Conservation (phyloP, 2,888 invertebrate species). For the Podabrus alpinus region DNA sequence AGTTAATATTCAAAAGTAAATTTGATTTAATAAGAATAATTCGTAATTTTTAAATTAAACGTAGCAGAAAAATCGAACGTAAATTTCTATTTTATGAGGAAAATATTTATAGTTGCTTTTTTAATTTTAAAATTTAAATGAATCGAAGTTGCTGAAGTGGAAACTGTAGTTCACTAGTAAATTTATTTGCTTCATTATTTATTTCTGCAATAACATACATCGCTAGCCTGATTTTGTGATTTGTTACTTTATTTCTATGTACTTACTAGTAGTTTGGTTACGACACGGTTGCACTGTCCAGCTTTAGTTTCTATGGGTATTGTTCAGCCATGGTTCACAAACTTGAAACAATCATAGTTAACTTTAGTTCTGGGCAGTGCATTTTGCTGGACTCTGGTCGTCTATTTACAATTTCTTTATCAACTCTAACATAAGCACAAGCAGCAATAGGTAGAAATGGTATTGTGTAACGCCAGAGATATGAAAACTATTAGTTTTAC, state of each 20-base stretch:
- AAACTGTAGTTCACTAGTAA: not conserved
- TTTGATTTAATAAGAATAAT: not conserved
- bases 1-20: not conserved
- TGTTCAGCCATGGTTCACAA: slow-evolving; percentile 49
- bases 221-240: slow-evolving; percentile 1
- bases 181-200: not conserved
- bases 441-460: slow-evolving; percentile 33
- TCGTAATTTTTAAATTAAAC: not conserved
- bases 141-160: not conserved
- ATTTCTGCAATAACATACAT: not conserved
- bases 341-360: slow-evolving; percentile 47
- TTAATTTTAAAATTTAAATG: not conserved
- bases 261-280: slow-evolving; percentile 6
- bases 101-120: no score
- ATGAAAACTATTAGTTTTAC: not conserved
- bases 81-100: no score
- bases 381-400: slow-evolving; percentile 43
- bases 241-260: not conserved
- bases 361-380: slow-evolving; percentile 48
- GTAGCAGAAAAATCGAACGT: not conserved
- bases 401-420: slow-evolving; percentile 45
- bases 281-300: slow-evolving; percentile 38
- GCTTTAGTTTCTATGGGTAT: slow-evolving; percentile 45
- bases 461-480: not conserved
- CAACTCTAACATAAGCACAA: slow-evolving; percentile 40